Percentiles rank a stretch among this genome's conserved stretches.
Conservation (phyloP, 2,797 vertebrate genomes). For the Mionectes olivaceus region DNA sequence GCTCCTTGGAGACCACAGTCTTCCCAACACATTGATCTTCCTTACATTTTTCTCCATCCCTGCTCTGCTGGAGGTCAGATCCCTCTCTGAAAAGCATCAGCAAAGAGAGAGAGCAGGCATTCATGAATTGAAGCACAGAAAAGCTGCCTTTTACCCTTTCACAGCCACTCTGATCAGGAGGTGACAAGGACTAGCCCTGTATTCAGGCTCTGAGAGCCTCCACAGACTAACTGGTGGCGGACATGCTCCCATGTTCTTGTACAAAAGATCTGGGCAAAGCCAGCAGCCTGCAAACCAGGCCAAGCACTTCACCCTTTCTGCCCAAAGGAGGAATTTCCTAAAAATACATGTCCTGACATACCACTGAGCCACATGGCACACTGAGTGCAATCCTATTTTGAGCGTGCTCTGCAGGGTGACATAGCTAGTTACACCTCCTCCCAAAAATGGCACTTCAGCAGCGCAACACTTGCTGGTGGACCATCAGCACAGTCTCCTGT, state of each 20-base stretch:
- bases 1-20: background rate
- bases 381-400: constrained; percentile 63
- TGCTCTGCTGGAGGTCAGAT: background rate
- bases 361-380: constrained; percentile 52
- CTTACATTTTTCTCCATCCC: background rate
- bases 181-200: background rate
- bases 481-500: background rate
- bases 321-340: constrained; percentile 70
- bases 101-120: background rate
- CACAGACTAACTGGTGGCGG: background rate
- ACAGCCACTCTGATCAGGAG: background rate
- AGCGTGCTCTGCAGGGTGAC: constrained; percentile 52
- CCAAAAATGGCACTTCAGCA: constrained; percentile 48
- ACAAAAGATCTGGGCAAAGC: constrained; percentile 12
- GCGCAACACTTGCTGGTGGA: background rate
- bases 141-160: background rate
- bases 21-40: constrained; percentile 19
- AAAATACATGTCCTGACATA: constrained; percentile 71
- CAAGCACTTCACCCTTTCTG: constrained; percentile 48
- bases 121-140: background rate
- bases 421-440: constrained; percentile 60
- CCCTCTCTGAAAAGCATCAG: background rate
- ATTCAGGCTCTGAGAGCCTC: background rate
- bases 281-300: constrained; percentile 16
- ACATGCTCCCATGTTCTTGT: background rate